These are phyloP conservation scores for Propithecus perrieri DNA, from an alignment of 2,797 vertebrate species.

Conservation along the genomic window DNA sequence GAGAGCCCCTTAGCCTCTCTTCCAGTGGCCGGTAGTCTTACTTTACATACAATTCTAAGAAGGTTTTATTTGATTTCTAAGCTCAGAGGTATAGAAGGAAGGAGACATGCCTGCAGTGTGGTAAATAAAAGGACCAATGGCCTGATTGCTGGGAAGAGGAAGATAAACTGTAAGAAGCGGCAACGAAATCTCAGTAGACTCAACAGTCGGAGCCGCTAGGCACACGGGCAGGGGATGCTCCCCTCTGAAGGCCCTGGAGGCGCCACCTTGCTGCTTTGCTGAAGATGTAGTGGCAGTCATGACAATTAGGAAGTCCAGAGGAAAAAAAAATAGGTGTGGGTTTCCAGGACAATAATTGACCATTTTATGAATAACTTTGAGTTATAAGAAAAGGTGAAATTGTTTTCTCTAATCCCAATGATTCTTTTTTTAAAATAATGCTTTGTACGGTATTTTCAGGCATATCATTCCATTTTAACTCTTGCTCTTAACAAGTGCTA, in stretches of 20 bases:
- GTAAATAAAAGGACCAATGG: background rate
- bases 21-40: background rate
- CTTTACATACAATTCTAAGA: background rate
- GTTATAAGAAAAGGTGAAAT: background rate
- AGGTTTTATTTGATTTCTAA: background rate
- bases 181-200: background rate
- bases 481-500: background rate
- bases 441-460: background rate
- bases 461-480: background rate
- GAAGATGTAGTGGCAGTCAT: background rate
- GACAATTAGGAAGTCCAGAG: background rate
- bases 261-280: background rate
- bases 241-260: accelerated
- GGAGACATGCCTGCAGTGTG: background rate
- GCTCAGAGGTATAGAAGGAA: conserved; percentile 6
- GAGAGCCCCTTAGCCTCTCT: background rate
- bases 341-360: background rate
- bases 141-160: background rate
- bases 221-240: background rate
- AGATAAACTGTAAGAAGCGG: background rate
- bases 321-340: background rate
- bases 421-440: background rate
- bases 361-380: background rate
- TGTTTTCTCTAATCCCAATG: background rate
- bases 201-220: background rate